Base-by-base conservation (phyloP, 2,797 vertebrate genomes). In the Hoplostethus atlanticus region DNA sequence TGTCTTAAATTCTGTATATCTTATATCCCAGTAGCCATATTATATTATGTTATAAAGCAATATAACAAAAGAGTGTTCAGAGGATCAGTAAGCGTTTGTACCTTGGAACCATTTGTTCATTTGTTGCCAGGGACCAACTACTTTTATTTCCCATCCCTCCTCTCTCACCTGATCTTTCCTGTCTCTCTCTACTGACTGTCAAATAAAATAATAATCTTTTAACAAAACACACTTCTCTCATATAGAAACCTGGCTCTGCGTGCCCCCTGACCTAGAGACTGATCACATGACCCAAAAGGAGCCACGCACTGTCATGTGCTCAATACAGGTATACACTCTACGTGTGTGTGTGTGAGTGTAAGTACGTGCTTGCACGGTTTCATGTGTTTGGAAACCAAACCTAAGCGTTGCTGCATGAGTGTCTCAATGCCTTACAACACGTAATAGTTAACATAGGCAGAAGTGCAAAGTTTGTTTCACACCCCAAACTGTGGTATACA, bases 201-300 rank as follows among this genome's bases (percentile, higher is more conserved):
- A 21, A 21, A 21, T 21, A 21, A 21, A 21, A 21, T 21, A 21
- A 21, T 21, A 21, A 21, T 21, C 21, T 21, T 21, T 21, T 21
- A 21, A 1, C 21, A 21, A 21, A 52, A 31, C 50, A 38, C 0
- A 13, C 30, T 17, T 83, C 21, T 84, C 36, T 66, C 4, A 42
- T 65, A 34, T 64, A 95, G 94, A 93, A 70, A 83, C 86, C 38
- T 96, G 95, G 94, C 89, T 95, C 38, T 78, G 57, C 46, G 5
- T 87, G 7, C 61, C 82, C 0, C 31, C 87, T 16, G 86, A 91
- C 34, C 79, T 67, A 1, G 64, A 85, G 46, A 10, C 77, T 13
- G 83, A 83, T 57, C 79, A 87, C 52, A 89, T 91, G 85, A 82
- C 68, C 5, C 51, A 84, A 4, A 83, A 0, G 17, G 85, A 71